Evolutionary conservation across 2,888 invertebrate genomes (phyloP).

Genomic region (Platycnemis pennipes): DNA sequence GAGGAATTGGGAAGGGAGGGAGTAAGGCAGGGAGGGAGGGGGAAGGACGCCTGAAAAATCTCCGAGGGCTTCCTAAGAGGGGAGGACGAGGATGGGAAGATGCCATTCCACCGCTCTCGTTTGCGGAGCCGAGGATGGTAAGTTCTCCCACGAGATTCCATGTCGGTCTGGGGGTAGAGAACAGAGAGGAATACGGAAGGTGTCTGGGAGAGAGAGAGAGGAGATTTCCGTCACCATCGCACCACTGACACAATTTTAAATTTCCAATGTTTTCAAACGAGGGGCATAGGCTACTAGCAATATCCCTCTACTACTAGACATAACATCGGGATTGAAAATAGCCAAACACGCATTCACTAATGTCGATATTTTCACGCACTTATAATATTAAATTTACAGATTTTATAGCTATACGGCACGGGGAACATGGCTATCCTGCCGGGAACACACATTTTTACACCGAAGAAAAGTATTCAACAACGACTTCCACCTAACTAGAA

Average conservation of each 20-base stretch:
- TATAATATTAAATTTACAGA: too few relatives aligned
- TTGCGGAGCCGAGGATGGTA: background rate
- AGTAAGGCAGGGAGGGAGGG: background rate
- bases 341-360: too few relatives aligned
- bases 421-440: too few relatives aligned
- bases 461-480: background rate
- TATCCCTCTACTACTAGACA: too few relatives aligned
- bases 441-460: background rate
- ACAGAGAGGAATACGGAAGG: background rate
- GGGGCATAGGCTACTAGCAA: background rate
- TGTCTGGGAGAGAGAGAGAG: background rate
- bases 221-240: background rate
- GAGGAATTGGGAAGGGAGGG: background rate
- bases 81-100: background rate
- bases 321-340: too few relatives aligned
- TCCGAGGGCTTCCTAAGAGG: background rate
- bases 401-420: too few relatives aligned
- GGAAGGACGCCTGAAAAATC: background rate
- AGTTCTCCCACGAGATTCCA: background rate
- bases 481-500: background rate
- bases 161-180: background rate
- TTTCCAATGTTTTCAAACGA: background rate
- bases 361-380: too few relatives aligned
- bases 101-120: background rate
- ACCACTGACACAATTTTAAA: background rate